A percentile compares a stretch with the other conserved stretches of the same genome.
phyloP scores from a whole-genome alignment of 2,113 vertebrate genomes.

The Turdus rufiventris region DNA sequence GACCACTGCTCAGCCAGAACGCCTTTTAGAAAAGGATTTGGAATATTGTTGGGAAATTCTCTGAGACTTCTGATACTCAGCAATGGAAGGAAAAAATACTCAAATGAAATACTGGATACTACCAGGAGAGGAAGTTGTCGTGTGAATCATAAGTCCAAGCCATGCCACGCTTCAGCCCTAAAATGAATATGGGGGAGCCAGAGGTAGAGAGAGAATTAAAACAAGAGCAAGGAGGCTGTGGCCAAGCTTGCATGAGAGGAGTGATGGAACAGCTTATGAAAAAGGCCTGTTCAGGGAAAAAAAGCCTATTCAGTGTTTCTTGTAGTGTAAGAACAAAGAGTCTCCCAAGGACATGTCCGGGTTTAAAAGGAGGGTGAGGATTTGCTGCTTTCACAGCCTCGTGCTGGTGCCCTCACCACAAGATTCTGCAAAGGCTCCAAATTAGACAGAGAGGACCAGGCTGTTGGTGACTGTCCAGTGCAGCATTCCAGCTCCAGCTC shows the following conservation, averaged over 20 bases:
- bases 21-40: neutral
- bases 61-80: neutral
- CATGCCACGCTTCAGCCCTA: fast-evolving
- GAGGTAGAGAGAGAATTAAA: neutral
- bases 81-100: neutral
- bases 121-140: neutral
- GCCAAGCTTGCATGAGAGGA: neutral
- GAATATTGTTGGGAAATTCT: neutral
- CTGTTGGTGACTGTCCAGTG: neutral
- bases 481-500: neutral
- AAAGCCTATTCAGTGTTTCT: neutral
- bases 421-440: neutral
- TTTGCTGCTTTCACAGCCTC: neutral
- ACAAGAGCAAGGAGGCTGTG: neutral
- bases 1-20: neutral
- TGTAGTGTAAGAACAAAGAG: neutral
- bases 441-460: neutral
- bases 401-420: neutral
- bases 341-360: neutral
- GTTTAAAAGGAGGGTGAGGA: neutral
- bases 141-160: neutral
- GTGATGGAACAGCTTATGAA: neutral
- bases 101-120: neutral
- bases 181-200: neutral
- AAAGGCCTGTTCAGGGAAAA: neutral